Evolutionary conservation across 1,140 invertebrate genomes (phyloP), one percentile per base, ranked within the genome.

Genomic region (Xylocopa sonorina): DNA sequence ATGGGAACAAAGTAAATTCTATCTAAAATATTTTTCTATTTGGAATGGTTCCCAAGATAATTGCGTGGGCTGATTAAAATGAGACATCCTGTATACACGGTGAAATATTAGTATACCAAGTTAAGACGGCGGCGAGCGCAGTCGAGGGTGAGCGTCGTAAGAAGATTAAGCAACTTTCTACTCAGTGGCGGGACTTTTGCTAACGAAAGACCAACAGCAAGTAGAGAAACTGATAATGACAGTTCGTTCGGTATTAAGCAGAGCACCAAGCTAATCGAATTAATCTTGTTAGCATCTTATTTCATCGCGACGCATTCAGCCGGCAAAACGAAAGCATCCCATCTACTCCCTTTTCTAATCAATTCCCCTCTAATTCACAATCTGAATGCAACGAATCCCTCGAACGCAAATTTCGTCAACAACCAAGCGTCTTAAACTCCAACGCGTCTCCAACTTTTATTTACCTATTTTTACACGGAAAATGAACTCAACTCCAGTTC

Each of bases 151-250:
- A 83, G 73, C 73, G 73, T 58, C 67, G 64, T 83, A 83, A 83
- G 82, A 81, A 83, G 82, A 83, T 81, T 81, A 83, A 81, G 67
- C 48, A 81, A 81, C 82, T 81, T 81, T 78, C 68, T 78, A 81
- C 82, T 83, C 51, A 29, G 67, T 50, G 68, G 51, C 48, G 48
- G 48, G 55, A n/a, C 69, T 82, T 64, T 82, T 74, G 68, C 69
- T 57, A 43, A 46, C 41, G 69, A 71, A 82, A 79, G 80, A 84
- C 64, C 66, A 84, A 83, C 80, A 78, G 46, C 53, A 76, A 50
- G 66, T 27, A 55, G 63, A 69, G 82, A 84, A 79, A 82, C 69
- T 78, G 82, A 82, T 84, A 82, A n/a, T 68, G 76, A 82, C 82
- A 79, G 80, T 82, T 72, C n/a, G 69, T 55, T 38, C 73, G 68